Evolutionary conservation across 2,888 invertebrate genomes (phyloP).

Genomic region (Bunonema sp.): DNA sequence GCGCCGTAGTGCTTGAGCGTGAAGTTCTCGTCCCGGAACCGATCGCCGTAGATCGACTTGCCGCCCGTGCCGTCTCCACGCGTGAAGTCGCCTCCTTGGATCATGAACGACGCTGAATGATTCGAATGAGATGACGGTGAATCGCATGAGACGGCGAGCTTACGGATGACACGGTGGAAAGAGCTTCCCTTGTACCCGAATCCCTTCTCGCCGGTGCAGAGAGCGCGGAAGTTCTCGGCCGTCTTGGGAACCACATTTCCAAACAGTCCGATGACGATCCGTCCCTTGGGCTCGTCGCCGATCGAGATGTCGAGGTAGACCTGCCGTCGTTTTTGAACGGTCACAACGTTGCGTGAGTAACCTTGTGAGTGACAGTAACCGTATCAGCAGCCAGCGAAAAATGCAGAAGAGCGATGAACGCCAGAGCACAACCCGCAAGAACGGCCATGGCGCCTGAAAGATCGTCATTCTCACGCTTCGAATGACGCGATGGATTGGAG

Average conservation of each 20-base stretch:
- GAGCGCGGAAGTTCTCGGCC: conserved; percentile 67
- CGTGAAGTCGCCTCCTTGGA: conserved; percentile 45
- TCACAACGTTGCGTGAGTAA: no score
- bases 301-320: conserved; percentile 16
- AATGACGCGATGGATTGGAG: no score
- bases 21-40: conserved; percentile 38
- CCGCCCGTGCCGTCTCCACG: conserved; percentile 45
- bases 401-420: conserved; percentile 2
- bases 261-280: conserved; percentile 69
- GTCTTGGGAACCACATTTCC: conserved; percentile 70
- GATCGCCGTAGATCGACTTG: conserved; percentile 39
- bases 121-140: not conserved
- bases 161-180: conserved; percentile 71
- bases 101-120: not conserved
- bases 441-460: no score
- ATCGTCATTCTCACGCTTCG: no score
- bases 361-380: conserved; percentile 17
- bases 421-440: no score
- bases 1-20: conserved; percentile 39
- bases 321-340: no score
- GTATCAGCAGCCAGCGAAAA: conserved; percentile 10
- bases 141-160: conserved; percentile 78
- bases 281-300: conserved; percentile 53
- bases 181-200: conserved; percentile 60
- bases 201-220: conserved; percentile 54